A percentile compares a stretch with the other conserved stretches of the same genome.
Conservation (phyloP, 2,797 vertebrate genomes). For the Melanotaenia parkinsoni region DNA sequence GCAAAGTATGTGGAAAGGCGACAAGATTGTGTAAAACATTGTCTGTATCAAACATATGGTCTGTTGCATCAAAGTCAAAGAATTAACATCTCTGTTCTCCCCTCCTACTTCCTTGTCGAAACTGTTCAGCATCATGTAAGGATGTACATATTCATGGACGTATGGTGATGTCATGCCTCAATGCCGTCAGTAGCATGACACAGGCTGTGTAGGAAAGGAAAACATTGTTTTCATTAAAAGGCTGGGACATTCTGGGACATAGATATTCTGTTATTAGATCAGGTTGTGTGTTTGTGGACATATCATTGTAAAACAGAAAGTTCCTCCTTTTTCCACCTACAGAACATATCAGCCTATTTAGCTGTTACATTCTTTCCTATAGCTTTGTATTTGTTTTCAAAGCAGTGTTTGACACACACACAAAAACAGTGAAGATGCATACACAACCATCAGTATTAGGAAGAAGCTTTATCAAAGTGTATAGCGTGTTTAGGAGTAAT, state of each 20-base stretch:
- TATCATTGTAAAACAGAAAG: background rate
- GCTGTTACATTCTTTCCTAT: background rate
- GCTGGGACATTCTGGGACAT: background rate
- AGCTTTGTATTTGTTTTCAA: background rate
- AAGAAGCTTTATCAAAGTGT: conserved; percentile 11
- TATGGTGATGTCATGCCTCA: no score
- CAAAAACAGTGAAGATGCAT: background rate
- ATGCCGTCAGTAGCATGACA: no score
- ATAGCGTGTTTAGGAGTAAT: conserved; percentile 37
- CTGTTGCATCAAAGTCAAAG: no score
- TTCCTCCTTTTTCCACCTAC: background rate
- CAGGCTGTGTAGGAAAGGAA: no score
- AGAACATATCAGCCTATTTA: background rate
- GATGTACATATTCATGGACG: background rate
- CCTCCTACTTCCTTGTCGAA: background rate
- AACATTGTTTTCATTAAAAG: background rate
- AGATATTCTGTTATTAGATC: no score
- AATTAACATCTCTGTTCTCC: no score
- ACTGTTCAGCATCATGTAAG: background rate
- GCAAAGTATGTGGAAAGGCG: no score
- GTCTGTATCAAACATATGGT: no score
- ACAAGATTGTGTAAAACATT: no score
- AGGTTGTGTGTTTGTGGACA: no score
- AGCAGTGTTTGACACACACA: background rate
- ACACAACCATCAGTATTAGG: background rate